Conservation (phyloP, 2,888 invertebrate species). For the Thecophora atra region DNA sequence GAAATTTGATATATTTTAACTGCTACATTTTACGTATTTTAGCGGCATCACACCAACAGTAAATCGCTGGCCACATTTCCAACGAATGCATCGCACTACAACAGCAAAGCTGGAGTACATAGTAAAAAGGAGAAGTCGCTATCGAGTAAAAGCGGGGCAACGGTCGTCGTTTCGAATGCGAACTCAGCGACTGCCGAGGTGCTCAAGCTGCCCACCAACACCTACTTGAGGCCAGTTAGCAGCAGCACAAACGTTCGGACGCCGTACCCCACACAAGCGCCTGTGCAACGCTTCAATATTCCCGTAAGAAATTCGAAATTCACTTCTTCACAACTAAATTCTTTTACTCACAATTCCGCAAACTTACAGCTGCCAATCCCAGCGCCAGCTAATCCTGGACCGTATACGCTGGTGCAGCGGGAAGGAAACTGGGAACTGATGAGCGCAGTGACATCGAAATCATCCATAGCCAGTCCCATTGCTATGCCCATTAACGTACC, state of each 20-base stretch:
- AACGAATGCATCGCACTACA: conserved; percentile 41
- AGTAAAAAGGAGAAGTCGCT: conserved; percentile 45
- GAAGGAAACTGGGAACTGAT: conserved; percentile 54
- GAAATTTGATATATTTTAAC: too few relatives aligned
- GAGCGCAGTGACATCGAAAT: conserved; percentile 37
- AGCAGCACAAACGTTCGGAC: conserved; percentile 39
- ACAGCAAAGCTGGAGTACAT: conserved; percentile 36
- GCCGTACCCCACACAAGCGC: conserved; percentile 45
- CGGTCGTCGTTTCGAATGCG: conserved; percentile 22
- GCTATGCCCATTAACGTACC: conserved; percentile 35
- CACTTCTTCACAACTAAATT: neutral
- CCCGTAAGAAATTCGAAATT: conserved; percentile 50
- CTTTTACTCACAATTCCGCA: conserved; percentile 4
- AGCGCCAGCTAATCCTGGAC: conserved; percentile 47
- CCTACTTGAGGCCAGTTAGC: conserved; percentile 57
- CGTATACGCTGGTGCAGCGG: conserved; percentile 50
- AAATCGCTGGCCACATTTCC: conserved; percentile 41
- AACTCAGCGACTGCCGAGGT: conserved; percentile 48
- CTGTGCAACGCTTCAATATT: conserved; percentile 58
- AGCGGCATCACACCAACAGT: conserved; percentile 36
- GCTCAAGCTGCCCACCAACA: conserved; percentile 59
- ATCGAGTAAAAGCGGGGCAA: conserved; percentile 33
- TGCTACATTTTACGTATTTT: neutral
- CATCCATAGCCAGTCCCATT: conserved; percentile 41
- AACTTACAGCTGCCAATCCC: conserved; percentile 56